phyloP scores from a whole-genome alignment of 2,113 vertebrate genomes.

The Isichthys henryi region DNA sequence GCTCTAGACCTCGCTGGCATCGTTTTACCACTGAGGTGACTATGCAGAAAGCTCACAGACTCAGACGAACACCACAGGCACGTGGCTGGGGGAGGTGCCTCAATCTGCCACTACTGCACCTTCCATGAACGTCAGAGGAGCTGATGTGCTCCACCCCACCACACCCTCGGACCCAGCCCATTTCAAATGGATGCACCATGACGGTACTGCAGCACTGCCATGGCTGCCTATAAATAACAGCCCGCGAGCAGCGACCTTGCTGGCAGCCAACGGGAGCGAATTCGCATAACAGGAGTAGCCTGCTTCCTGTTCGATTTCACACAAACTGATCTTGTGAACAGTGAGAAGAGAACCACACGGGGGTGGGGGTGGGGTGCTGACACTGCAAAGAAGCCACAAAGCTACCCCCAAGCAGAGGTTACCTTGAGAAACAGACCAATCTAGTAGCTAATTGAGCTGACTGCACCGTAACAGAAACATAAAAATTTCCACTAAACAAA shows the following conservation, averaged over 20 bases:
- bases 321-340: not conserved
- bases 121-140: not conserved
- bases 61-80: not conserved
- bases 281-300: not conserved
- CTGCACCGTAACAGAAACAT: not conserved
- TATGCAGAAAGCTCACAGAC: not conserved
- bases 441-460: not conserved
- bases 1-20: not conserved
- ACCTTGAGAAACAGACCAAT: not conserved
- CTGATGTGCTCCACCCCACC: not conserved
- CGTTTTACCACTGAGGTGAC: not conserved
- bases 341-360: not conserved
- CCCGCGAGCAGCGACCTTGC: not conserved
- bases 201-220: not conserved
- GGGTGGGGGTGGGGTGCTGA: not conserved
- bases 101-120: not conserved
- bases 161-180: not conserved
- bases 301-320: not conserved
- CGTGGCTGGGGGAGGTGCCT: not conserved
- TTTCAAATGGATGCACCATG: not conserved
- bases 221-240: not conserved
- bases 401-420: not conserved
- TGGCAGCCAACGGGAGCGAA: not conserved
- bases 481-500: not conserved
- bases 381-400: not conserved